Percentiles rank a stretch among this genome's conserved stretches.
phyloP scores from a whole-genome alignment of 2,797 vertebrate genomes.

The Phoxinus dragarum region DNA sequence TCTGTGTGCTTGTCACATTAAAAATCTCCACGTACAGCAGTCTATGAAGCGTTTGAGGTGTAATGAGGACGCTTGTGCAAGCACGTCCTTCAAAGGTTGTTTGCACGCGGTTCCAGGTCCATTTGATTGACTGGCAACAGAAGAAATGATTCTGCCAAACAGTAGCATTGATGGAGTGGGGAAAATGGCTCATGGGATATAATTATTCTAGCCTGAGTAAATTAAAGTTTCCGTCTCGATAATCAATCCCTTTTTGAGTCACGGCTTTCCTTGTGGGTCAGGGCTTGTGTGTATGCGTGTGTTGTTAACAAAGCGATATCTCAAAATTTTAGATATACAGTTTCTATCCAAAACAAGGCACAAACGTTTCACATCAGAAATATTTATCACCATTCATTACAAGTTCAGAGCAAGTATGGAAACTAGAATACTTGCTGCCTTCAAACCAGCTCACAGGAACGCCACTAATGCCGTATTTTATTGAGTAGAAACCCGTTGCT shows the following conservation, averaged over 20 bases:
- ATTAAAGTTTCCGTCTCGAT: not conserved
- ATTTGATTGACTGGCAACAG: slow-evolving; percentile 60
- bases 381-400: slow-evolving; percentile 6
- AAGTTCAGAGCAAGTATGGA: slow-evolving; percentile 1
- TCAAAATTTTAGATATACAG: not conserved
- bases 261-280: not conserved
- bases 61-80: not conserved
- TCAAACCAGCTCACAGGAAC: not conserved
- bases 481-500: not conserved
- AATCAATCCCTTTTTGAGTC: slow-evolving; percentile 21
- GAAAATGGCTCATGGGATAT: slow-evolving; percentile 41
- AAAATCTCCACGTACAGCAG: slow-evolving; percentile 22
- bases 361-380: not conserved
- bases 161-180: slow-evolving; percentile 51
- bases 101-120: slow-evolving; percentile 66
- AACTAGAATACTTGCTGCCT: slow-evolving; percentile 15
- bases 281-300: not conserved
- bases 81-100: slow-evolving; percentile 29
- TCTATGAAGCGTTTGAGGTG: not conserved
- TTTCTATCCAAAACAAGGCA: slow-evolving; percentile 30
- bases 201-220: slow-evolving; percentile 17
- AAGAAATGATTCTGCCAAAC: slow-evolving; percentile 14
- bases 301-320: not conserved
- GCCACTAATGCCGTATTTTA: not conserved
- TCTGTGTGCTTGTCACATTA: slow-evolving; percentile 31